Evolutionary conservation across 2,888 invertebrate genomes (phyloP).

Genomic region (Chironomus tentans): DNA sequence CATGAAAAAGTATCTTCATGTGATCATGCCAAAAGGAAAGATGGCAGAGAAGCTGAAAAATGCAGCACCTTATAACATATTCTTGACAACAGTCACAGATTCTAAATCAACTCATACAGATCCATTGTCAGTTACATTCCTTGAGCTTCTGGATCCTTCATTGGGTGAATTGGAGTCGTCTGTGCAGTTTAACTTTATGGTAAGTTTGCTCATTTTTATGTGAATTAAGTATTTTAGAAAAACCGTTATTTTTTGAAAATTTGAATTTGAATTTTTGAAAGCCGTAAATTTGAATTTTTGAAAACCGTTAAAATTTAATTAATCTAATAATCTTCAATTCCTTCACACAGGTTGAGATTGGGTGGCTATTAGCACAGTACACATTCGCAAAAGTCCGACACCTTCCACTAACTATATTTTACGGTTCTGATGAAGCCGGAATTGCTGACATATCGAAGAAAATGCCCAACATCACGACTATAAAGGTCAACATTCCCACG

Average conservation of each 20-base stretch:
- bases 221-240: no score
- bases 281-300: no score
- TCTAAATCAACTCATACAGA: constrained; percentile 55
- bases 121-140: constrained; percentile 54
- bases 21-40: constrained; percentile 49
- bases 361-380: constrained; percentile 83
- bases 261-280: no score
- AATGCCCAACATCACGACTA: constrained; percentile 56
- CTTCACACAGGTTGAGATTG: constrained; percentile 52
- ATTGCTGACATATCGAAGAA: constrained; percentile 48
- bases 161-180: constrained; percentile 64
- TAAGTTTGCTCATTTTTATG: no score
- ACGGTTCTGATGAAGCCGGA: constrained; percentile 63
- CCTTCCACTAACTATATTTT: constrained; percentile 63
- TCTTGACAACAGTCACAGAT: constrained; percentile 62
- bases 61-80: constrained; percentile 63
- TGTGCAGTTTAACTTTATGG: constrained; percentile 89
- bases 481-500: constrained; percentile 61
- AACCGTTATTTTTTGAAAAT: no score
- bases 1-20: constrained; percentile 43
- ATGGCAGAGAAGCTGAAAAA: constrained; percentile 58
- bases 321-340: no score
- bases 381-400: constrained; percentile 63
- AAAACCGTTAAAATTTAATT: no score
- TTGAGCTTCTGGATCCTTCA: constrained; percentile 69